Base-by-base conservation (phyloP, 2,888 invertebrate species). In the Alitta virens region DNA sequence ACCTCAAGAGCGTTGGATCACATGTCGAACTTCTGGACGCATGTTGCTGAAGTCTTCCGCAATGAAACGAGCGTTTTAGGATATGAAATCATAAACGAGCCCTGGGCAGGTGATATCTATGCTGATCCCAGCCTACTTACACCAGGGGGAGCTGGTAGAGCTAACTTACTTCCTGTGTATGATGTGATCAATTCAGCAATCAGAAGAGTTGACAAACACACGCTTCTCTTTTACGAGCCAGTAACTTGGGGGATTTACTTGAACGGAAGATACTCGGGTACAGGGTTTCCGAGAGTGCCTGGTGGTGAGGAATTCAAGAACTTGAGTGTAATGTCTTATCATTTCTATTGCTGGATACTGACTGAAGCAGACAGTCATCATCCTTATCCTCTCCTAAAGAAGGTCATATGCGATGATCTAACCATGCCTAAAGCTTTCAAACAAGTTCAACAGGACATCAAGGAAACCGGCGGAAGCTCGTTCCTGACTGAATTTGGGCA, bases 401-500 rank as follows among this genome's bases (percentile, higher is more conserved):
- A 63, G 23, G 23, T 61, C 12, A 7, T 72, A 9, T 75, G 75
- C 60, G 74, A 75, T 53, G 56, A 65, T 16, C 14, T 74, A 18
- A 52, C 70, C 12, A 67, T 66, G 12, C 68, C 70, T 3, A 40
- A 54, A 9, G 57, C 72, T 1, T 70, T 72, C 38, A 51, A 33
- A 1, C 53, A 67, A 1, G 66, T 70, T 1, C 24, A 51, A 16
- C 26, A 53, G 1, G 71, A 74, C 42, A 53, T 70, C 5, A 12
- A 14, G 38, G 56, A 60, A 16, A 63, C 66, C 16, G 73, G 74
- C 1, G 74, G 74, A 1, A 66, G 67, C 5, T 57, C 64, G 0
- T 74, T 76, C 58, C 68, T 77, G 42, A 75, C 76, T 3, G 76
- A 76, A 60, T 76, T 77, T 56, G 76, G 76, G 14, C 56, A 69